Conservation (phyloP, 2,797 vertebrate species). For the Gouania willdenowi region DNA sequence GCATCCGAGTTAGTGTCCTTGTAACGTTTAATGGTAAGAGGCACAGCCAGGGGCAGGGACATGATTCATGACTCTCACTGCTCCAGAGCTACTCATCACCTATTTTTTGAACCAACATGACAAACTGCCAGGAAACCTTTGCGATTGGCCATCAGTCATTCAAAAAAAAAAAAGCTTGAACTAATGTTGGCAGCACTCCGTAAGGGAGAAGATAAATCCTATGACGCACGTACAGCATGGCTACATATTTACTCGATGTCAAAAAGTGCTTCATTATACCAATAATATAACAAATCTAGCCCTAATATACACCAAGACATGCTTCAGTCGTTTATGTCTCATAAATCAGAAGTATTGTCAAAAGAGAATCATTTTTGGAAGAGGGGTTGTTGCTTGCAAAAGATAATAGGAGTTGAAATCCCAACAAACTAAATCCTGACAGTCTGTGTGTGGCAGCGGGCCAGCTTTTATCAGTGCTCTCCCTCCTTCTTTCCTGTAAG, state of each 20-base stretch:
- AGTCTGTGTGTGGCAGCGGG: background rate
- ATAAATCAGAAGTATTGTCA: too few relatives aligned
- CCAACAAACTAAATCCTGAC: background rate
- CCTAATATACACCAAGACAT: background rate
- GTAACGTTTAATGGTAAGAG: slow-evolving; percentile 29
- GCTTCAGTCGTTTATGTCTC: too few relatives aligned
- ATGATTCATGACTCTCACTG: slow-evolving; percentile 45
- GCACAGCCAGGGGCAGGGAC: slow-evolving; percentile 33
- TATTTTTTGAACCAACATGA: slow-evolving; percentile 12
- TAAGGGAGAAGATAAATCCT: slow-evolving; percentile 11
- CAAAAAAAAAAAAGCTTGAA: background rate
- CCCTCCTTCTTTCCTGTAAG: background rate
- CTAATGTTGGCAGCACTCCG: background rate
- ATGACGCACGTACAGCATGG: slow-evolving; percentile 7
- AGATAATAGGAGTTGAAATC: too few relatives aligned
- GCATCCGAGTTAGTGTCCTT: slow-evolving; percentile 27
- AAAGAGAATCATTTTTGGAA: too few relatives aligned
- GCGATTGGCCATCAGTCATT: slow-evolving; percentile 17
- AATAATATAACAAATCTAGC: slow-evolving; percentile 4
- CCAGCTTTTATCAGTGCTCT: background rate
- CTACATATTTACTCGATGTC: slow-evolving; percentile 10
- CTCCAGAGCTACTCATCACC: slow-evolving; percentile 5
- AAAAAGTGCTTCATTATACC: slow-evolving; percentile 1
- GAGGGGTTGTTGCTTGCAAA: too few relatives aligned
- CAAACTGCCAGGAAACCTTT: slow-evolving; percentile 4